A percentile compares a stretch with the other conserved stretches of the same genome.
phyloP scores from a whole-genome alignment of 2,113 vertebrate genomes.

The Peromyscus polionotus region DNA sequence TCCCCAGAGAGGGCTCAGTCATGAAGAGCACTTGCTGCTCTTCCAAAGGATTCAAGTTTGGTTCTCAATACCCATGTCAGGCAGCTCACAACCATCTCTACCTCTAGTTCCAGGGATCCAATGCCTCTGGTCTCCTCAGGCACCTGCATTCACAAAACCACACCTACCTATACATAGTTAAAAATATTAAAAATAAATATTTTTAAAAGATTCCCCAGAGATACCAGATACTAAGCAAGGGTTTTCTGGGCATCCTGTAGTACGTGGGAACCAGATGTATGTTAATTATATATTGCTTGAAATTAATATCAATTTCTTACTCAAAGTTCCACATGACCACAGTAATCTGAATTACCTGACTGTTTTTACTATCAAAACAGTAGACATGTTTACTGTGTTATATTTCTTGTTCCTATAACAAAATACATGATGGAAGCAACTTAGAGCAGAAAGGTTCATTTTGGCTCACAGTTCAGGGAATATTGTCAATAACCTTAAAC shows the following conservation, averaged over 20 bases:
- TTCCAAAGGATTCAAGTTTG: background rate
- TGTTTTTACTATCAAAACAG: background rate
- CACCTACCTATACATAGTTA: background rate
- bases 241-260: background rate
- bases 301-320: background rate
- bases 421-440: background rate
- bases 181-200: background rate
- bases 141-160: background rate
- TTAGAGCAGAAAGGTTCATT: background rate
- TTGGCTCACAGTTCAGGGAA: background rate
- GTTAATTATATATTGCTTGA: background rate
- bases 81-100: background rate
- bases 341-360: background rate
- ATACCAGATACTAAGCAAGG: background rate
- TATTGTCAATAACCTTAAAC: no score
- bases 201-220: background rate
- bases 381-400: background rate
- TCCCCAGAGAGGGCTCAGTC: background rate
- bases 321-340: background rate
- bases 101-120: no score
- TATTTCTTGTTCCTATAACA: background rate
- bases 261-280: background rate
- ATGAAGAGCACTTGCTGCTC: background rate
- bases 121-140: background rate
- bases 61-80: background rate